Base-by-base conservation (phyloP, 2,797 vertebrate species). In the Ceryle rudis region DNA sequence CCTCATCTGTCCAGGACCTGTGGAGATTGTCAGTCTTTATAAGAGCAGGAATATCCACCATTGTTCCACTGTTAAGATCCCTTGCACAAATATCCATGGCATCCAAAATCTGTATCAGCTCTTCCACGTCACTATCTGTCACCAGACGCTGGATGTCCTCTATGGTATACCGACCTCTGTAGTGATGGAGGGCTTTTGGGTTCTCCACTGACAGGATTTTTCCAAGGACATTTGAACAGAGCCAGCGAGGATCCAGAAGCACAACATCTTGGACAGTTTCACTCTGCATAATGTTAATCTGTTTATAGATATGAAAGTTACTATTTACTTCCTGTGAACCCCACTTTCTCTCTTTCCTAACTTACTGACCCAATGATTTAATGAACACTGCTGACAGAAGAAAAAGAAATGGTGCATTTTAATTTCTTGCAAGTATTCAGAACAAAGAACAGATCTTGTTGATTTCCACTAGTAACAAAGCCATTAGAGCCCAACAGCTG, bases 231-330 rank as follows among this genome's bases (percentile, higher is more conserved):
- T 93, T 98, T 97, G 98, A 98, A 97, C 99, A 99, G 69, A 99
- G 98, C 99, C 99, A 99, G 73, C 99, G 99, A 25, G 99, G 99
- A 96, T 99, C 99, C 97, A 99, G 97, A 69, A 99, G 98, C 31
- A 99, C 98, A 29, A 99, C 99, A 5, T 99, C 99, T 98, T 99
- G 99, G 49, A 99, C 99, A 2, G 99, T 99, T 98, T 99, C 99
- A 85, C 99, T 99, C 98, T 99, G 99, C 98, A 99, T 99, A 97
- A 99, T 99, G 98, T 99, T 99, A 93, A 99, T 99, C 99, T 99
- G 98, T 69, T 88, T 15, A 86, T 33, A 89, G 70, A 96, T 25
- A 88, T 3, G 15, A 83, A 93, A 93, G 72, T 91, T 85, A 91
- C 16, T 71, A 29, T 87, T 90, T 71, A 66, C 7, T 46, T 65